phyloP scores from a whole-genome alignment of 2,113 vertebrate species.

The Dolichotis patagonum region DNA sequence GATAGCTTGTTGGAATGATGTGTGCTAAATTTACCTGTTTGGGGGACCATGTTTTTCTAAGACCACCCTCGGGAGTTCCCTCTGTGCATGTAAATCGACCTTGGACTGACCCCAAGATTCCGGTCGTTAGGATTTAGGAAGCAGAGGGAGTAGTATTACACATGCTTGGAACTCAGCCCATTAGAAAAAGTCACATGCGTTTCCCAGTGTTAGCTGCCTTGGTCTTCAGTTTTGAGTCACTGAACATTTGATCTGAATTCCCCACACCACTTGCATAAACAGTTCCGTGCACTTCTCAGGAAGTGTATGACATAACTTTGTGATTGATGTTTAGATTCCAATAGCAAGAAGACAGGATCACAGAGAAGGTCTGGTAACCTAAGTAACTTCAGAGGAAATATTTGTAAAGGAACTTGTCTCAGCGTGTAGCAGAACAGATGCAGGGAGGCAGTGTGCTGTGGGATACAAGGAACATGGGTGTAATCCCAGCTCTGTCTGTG shows the following conservation, averaged over 20 bases:
- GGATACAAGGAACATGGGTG: neutral
- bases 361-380: conserved; percentile 17
- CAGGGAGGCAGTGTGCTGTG: neutral
- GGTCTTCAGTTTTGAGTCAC: conserved; percentile 53
- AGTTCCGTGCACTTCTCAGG: conserved; percentile 55
- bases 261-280: conserved; percentile 58
- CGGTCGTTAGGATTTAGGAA: conserved; percentile 39
- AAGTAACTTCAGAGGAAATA: neutral
- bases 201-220: neutral
- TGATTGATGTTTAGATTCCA: conserved; percentile 60
- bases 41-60: conserved; percentile 27
- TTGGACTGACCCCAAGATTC: conserved; percentile 65
- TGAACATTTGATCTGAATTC: conserved; percentile 66
- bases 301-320: conserved; percentile 58
- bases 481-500: neutral
- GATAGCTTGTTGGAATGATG: neutral
- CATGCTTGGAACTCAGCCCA: conserved; percentile 13
- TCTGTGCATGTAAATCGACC: conserved; percentile 17
- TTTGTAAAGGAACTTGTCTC: neutral
- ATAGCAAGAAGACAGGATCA: conserved; percentile 5
- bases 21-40: neutral
- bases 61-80: neutral
- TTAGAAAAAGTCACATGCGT: conserved; percentile 15
- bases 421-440: neutral
- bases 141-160: conserved; percentile 52